Base-by-base conservation (phyloP, 2,797 vertebrate species). In the Otolemur crassicaudatus region DNA sequence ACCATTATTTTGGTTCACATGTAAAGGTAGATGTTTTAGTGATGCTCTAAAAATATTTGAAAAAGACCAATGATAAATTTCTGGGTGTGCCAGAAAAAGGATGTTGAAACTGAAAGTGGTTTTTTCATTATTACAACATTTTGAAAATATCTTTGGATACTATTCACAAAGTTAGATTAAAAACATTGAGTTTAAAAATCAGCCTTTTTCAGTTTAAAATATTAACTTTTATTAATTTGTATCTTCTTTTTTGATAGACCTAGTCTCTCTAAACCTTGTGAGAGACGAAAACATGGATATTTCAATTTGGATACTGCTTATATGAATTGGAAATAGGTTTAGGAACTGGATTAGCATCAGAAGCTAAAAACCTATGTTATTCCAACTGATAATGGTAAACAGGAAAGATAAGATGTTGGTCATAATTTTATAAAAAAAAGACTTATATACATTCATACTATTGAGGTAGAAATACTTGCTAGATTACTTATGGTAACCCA, bases 111-210 rank as follows among this genome's bases (percentile, higher is more conserved):
- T 87, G 14, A 70, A 76, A 53, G 70, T 86, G 31, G 61, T 56
- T 80, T 95, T 82, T 91, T 4, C 2, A 94, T 61, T 79, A 93
- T 72, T 46, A 61, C 29, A 12, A 53, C 49, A 79, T 92, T 90
- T 72, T 82, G 11, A 92, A 83, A 67, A 75, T 43, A 2, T 89
- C 27, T 76, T 0, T 86, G 8, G 83, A 56, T 87, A 43, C 4
- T 34, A 34, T 82, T 5, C 46, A 2, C 63, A 69, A n/a, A 83
- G 14, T 7, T 7, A 58, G 5, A 2, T 49, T 5, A n/a, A 79
- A 94, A 73, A 81, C 5, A 80, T 43, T 40, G n/a, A 58, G 2
- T 65, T 94, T 96, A 79, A 96, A 89, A 89, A 90, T 53, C 3
- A 95, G 5, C 1, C 0, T 93, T 37, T 40, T 85, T 75, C 60